Evolutionary conservation across 2,888 invertebrate genomes (phyloP).

Genomic region (Notodonta dromedarius): DNA sequence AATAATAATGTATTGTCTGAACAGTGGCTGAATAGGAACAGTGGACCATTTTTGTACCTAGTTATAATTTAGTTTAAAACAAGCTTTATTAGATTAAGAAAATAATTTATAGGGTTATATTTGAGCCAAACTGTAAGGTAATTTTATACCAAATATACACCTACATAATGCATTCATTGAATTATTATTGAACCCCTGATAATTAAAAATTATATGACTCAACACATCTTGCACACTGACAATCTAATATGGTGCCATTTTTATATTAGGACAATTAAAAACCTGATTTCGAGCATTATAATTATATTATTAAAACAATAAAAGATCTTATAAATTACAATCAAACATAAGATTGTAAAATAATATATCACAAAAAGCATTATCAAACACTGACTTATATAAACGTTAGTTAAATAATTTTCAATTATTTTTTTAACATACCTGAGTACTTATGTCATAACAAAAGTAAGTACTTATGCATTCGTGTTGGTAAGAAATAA

Average conservation of each 20-base stretch:
- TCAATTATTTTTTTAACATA: neutral
- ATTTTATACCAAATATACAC: constrained; percentile 82
- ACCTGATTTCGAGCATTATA: constrained; percentile 60
- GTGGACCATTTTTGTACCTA: constrained; percentile 48
- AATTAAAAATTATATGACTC: neutral
- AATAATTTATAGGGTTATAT: constrained; percentile 62
- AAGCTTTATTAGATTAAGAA: constrained; percentile 72
- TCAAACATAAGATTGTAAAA: neutral
- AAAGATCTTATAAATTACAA: constrained; percentile 6
- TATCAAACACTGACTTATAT: constrained; percentile 22
- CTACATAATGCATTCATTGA: constrained; percentile 33
- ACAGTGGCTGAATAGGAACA: constrained; percentile 24
- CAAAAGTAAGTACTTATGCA: neutral
- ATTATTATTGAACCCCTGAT: neutral
- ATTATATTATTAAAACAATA: constrained; percentile 53
- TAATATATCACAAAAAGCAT: constrained; percentile 31
- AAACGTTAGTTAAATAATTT: constrained; percentile 13
- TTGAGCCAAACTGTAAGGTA: constrained; percentile 63
- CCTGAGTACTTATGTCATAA: neutral
- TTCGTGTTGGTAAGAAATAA: too few relatives aligned
- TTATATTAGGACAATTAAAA: constrained; percentile 9
- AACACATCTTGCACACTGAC: neutral
- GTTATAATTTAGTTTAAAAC: constrained; percentile 51
- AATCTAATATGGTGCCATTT: neutral
- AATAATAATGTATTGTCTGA: constrained; percentile 11